These are phyloP conservation scores for Ibidorhyncha struthersii DNA, from an alignment of 2,113 vertebrate genomes.

Conservation along the genomic window DNA sequence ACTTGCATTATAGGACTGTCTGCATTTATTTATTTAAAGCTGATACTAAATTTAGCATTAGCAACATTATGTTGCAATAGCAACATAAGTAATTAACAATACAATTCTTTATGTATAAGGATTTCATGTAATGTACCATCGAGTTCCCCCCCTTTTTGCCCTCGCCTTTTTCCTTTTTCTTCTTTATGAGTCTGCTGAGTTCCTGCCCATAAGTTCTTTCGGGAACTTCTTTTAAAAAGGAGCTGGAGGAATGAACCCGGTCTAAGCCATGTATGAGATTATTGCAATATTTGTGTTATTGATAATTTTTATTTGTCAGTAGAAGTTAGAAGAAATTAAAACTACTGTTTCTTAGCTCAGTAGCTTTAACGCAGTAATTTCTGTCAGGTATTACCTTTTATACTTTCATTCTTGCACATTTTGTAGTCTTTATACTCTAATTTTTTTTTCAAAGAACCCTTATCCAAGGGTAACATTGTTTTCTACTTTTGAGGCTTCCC, in stretches of 20 bases:
- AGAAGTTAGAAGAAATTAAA: background rate
- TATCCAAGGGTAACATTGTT: background rate
- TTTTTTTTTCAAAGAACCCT: background rate
- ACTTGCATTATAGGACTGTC: background rate
- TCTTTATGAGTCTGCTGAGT: background rate
- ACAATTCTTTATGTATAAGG: background rate
- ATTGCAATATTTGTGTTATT: fast-evolving
- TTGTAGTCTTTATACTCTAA: background rate
- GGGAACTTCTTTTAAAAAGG: background rate
- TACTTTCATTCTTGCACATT: background rate
- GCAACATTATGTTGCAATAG: background rate
- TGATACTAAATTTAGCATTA: background rate
- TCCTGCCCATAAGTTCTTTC: background rate
- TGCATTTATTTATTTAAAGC: background rate
- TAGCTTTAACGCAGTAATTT: background rate
- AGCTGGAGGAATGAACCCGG: background rate
- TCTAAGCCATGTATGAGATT: background rate
- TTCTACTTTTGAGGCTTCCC: background rate
- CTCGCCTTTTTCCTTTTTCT: background rate
- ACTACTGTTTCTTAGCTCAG: background rate
- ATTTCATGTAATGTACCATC: background rate
- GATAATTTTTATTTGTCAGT: background rate
- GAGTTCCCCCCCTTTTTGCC: background rate
- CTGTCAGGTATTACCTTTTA: background rate
- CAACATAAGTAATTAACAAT: background rate